phyloP scores from a whole-genome alignment of 23 tunicate genomes.

The Ascidia mentula region DNA sequence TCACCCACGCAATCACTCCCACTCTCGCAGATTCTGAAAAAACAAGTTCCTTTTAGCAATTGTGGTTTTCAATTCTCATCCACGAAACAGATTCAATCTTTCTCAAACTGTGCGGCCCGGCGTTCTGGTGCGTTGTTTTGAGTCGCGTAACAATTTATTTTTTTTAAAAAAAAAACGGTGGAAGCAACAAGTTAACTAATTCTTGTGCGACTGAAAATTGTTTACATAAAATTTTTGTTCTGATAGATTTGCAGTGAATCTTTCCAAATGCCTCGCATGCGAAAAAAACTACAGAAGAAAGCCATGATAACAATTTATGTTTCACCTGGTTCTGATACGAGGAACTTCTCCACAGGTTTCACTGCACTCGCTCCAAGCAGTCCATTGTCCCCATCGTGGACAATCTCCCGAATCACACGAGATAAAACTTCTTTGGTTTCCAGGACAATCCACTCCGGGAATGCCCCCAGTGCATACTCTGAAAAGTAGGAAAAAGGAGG shows the following conservation, averaged over 20 bases:
- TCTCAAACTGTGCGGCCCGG: too few relatives aligned
- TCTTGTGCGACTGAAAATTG: too few relatives aligned
- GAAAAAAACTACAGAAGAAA: too few relatives aligned
- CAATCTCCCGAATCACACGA: constrained; percentile 14
- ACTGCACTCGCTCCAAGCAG: constrained; percentile 20
- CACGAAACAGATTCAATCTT: too few relatives aligned
- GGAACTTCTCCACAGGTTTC: constrained; percentile 23
- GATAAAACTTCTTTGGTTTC: background rate
- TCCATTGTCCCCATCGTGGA: constrained; percentile 28
- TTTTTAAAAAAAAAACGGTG: too few relatives aligned
- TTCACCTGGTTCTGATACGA: constrained; percentile 3
- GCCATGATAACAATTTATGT: background rate
- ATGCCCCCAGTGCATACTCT: background rate
- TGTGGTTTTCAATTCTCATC: too few relatives aligned
- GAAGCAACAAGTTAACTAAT: too few relatives aligned
- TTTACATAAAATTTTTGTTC: too few relatives aligned
- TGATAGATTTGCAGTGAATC: too few relatives aligned
- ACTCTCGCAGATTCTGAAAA: background rate
- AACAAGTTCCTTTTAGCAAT: background rate
- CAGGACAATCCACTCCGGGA: constrained; percentile 20
- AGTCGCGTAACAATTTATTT: too few relatives aligned
- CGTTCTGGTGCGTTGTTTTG: too few relatives aligned
- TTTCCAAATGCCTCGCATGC: too few relatives aligned
- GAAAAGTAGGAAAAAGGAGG: background rate
- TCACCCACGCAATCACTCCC: constrained; percentile 5